Evolutionary conservation across 2,888 invertebrate genomes (phyloP).

Genomic region (Eutolmus rufibarbis): DNA sequence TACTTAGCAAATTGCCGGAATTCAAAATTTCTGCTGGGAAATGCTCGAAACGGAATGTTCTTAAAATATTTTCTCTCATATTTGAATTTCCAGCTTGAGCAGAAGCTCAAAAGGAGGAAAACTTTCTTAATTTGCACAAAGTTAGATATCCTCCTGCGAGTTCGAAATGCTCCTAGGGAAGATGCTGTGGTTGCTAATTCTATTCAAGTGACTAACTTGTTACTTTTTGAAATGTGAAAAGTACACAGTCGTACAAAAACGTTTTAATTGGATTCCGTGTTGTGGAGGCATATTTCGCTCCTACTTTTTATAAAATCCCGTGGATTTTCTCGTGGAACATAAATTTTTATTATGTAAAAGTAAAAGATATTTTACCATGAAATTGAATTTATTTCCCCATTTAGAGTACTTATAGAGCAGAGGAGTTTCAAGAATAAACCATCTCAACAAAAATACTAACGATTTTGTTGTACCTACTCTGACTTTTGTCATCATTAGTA

Average conservation of each 20-base stretch:
- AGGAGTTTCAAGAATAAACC: neutral
- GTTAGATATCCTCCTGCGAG: neutral
- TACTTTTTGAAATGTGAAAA: neutral
- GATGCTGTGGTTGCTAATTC: neutral
- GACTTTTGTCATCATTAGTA: too few species aligned
- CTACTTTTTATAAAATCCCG: neutral
- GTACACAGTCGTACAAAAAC: neutral
- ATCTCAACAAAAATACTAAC: neutral
- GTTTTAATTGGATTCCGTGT: neutral
- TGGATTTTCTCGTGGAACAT: neutral
- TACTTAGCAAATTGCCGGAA: neutral
- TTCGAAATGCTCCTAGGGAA: neutral
- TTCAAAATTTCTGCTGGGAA: neutral
- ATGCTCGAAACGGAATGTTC: neutral
- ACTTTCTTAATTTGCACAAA: neutral
- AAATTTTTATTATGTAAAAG: neutral
- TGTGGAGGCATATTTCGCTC: neutral
- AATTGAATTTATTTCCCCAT: neutral
- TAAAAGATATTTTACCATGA: neutral
- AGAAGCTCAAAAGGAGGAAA: neutral
- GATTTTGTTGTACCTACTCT: neutral
- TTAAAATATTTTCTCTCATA: neutral
- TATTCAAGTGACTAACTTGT: neutral
- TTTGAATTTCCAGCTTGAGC: neutral
- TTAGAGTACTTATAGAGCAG: neutral